Conservation (phyloP, 2,797 vertebrate species). For the Dallia pectoralis region DNA sequence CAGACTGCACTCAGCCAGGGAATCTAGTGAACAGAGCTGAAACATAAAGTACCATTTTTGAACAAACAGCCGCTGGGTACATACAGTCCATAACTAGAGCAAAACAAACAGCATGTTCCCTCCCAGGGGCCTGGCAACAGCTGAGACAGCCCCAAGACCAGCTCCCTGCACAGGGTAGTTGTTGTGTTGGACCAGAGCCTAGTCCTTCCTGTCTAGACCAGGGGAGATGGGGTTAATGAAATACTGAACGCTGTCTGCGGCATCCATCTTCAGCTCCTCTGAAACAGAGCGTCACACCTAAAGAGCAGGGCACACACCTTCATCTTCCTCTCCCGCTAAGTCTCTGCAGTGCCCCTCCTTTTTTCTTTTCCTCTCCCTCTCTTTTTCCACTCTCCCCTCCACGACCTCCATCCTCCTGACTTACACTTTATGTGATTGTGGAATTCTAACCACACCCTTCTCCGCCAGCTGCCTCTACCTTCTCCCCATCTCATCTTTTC, state of each 20-base stretch:
- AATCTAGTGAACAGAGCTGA: not conserved
- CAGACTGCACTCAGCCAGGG: not conserved
- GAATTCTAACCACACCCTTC: slow-evolving; percentile 57
- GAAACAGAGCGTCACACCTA: slow-evolving; percentile 50
- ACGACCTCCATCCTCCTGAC: slow-evolving; percentile 50
- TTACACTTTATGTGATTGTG: slow-evolving; percentile 59
- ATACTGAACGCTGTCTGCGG: slow-evolving; percentile 54
- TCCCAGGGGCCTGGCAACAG: slow-evolving; percentile 29
- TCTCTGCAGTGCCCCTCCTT: slow-evolving; percentile 10
- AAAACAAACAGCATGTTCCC: slow-evolving; percentile 47
- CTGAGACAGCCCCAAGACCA: slow-evolving; percentile 30
- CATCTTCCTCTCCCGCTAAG: slow-evolving; percentile 29
- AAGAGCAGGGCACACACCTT: slow-evolving; percentile 24
- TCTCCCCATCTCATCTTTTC: slow-evolving; percentile 25
- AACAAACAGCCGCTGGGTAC: slow-evolving; percentile 35
- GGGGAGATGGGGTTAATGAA: slow-evolving; percentile 78
- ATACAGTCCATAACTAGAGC: slow-evolving; percentile 38
- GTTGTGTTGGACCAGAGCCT: slow-evolving; percentile 50
- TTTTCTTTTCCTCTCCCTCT: slow-evolving; percentile 28
- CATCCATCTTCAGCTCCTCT: slow-evolving; percentile 58
- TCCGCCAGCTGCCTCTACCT: slow-evolving; percentile 12
- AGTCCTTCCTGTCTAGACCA: slow-evolving; percentile 79
- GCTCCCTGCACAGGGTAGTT: slow-evolving; percentile 51
- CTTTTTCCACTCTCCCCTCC: slow-evolving; percentile 29
- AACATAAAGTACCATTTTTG: slow-evolving; percentile 36